Conservation (phyloP, 2,888 invertebrate species). For the Nesidiocoris tenuis region DNA sequence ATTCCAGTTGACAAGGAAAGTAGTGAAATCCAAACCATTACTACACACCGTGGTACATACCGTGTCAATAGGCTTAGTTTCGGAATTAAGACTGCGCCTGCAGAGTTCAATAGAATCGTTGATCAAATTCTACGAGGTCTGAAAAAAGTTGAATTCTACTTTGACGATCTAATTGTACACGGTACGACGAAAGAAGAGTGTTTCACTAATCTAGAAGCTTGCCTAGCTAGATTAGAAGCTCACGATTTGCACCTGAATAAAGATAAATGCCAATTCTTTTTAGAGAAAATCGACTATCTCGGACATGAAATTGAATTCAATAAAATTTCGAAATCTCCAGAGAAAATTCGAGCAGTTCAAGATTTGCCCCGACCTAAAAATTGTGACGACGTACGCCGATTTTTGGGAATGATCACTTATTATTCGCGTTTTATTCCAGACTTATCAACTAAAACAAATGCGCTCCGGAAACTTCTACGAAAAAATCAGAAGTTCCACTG, state of each 20-base stretch:
- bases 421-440: slow-evolving; percentile 24
- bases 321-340: slow-evolving; percentile 17
- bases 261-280: slow-evolving; percentile 44
- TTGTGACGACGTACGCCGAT: slow-evolving; percentile 28
- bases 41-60: slow-evolving; percentile 39
- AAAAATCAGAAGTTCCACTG: slow-evolving; percentile 38
- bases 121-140: slow-evolving; percentile 32
- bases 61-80: slow-evolving; percentile 11
- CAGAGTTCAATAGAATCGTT: slow-evolving; percentile 33
- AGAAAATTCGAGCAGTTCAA: slow-evolving; percentile 22
- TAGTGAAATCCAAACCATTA: slow-evolving; percentile 20
- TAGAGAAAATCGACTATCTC: slow-evolving; percentile 27
- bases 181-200: slow-evolving; percentile 47
- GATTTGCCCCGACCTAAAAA: slow-evolving; percentile 39
- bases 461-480: background rate
- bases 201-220: slow-evolving; percentile 10
- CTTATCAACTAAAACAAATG: slow-evolving; percentile 2
- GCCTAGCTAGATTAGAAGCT: slow-evolving; percentile 17
- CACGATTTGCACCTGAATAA: slow-evolving; percentile 42
- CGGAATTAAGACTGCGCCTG: slow-evolving; percentile 12
- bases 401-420: slow-evolving; percentile 25
- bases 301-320: slow-evolving; percentile 36
- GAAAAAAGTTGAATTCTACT: slow-evolving; percentile 34
- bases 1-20: slow-evolving; percentile 2
- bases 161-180: slow-evolving; percentile 49